Evolutionary conservation across 2,888 invertebrate genomes (phyloP).

Genomic region (Candidula unifasciata): DNA sequence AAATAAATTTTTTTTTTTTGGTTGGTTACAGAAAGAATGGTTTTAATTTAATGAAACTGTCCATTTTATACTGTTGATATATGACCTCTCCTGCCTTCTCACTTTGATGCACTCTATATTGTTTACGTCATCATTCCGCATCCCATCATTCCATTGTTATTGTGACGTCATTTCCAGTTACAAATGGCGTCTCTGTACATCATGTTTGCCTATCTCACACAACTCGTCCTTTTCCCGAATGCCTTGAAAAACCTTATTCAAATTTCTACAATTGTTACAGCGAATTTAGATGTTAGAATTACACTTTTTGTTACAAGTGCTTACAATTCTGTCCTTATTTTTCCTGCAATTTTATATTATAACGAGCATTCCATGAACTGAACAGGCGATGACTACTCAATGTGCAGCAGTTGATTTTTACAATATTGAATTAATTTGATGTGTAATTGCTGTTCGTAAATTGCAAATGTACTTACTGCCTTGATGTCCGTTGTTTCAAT

Average conservation of each 20-base stretch:
- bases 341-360: constrained; percentile 1
- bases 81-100: constrained; percentile 18
- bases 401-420: not conserved
- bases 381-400: no score
- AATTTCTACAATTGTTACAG: constrained; percentile 32
- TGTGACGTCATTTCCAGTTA: not conserved
- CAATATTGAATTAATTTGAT: not conserved
- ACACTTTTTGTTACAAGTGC: not conserved
- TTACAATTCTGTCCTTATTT: not conserved
- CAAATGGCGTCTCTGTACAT: not conserved
- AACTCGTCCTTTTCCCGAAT: constrained; percentile 2
- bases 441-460: not conserved
- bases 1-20: not conserved
- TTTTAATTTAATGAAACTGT: not conserved
- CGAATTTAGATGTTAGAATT: constrained; percentile 21
- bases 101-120: constrained; percentile 19
- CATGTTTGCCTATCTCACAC: not conserved
- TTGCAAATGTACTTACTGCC: not conserved
- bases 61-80: constrained; percentile 9
- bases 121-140: constrained; percentile 16
- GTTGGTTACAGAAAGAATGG: not conserved
- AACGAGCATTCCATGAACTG: not conserved
- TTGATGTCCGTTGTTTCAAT: no score
- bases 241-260: constrained; percentile 22
- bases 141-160: constrained; percentile 32